A percentile compares a stretch with the other conserved stretches of the same genome.
Conservation (phyloP, 2,113 vertebrate species). For the Otolemur garnettii region DNA sequence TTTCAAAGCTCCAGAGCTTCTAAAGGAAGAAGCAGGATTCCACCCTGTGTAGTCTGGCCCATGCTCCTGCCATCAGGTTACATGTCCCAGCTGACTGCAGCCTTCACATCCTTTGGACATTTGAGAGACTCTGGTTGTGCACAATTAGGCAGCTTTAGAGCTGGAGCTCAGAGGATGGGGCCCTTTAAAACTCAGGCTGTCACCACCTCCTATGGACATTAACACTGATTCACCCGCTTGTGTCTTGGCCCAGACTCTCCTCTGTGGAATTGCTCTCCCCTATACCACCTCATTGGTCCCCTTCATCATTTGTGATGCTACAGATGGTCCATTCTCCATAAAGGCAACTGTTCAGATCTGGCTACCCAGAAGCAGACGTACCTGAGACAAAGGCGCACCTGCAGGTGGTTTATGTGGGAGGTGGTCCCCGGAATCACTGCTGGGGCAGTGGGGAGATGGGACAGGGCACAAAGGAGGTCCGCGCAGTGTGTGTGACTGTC, state of each 20-base stretch:
- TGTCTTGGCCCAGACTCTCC: not conserved
- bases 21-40: not conserved
- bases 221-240: fast-evolving
- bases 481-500: not conserved
- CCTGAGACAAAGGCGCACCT: too few relatives aligned
- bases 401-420: too few relatives aligned
- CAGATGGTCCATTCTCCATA: not conserved
- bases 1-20: not conserved
- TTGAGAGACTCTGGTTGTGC: not conserved
- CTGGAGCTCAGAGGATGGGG: not conserved
- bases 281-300: not conserved
- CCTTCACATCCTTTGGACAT: not conserved
- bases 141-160: not conserved
- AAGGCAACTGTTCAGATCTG: not conserved
- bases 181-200: not conserved
- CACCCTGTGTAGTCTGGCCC: not conserved
- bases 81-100: not conserved
- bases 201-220: not conserved
- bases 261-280: not conserved
- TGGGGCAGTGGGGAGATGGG: too few relatives aligned
- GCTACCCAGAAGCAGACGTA: too few relatives aligned
- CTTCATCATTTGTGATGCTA: not conserved
- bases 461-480: not conserved
- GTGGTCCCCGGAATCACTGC: too few relatives aligned
- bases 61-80: not conserved